Evolutionary conservation across 2,888 invertebrate genomes (phyloP).

Genomic region (Drosophila basisetae): DNA sequence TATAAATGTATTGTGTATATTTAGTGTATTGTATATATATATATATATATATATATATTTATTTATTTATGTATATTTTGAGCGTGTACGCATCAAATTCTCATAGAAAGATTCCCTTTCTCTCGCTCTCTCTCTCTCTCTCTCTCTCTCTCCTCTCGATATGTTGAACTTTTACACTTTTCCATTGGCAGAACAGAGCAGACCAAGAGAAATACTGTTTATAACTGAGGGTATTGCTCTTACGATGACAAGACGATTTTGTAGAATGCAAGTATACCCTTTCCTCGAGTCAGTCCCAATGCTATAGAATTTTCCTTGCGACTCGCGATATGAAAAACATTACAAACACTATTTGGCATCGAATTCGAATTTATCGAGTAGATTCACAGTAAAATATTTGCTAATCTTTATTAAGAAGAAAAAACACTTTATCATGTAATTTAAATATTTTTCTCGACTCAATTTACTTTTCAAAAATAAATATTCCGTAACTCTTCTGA

Average conservation of each 20-base stretch:
- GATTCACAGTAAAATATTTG: neutral
- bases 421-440: neutral
- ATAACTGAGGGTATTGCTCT: conserved; percentile 76
- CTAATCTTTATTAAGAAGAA: neutral
- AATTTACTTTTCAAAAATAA: neutral
- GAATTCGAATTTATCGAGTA: neutral
- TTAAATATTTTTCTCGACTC: neutral
- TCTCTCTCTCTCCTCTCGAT: conserved; percentile 9
- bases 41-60: neutral
- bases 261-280: conserved; percentile 57
- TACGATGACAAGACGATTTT: conserved; percentile 70
- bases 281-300: neutral
- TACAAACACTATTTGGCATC: neutral
- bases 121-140: conserved; percentile 6
- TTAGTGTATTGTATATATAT: neutral
- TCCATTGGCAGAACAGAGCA: conserved; percentile 44
- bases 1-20: neutral
- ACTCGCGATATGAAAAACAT: neutral
- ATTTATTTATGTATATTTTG: conserved; percentile 24
- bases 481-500: neutral
- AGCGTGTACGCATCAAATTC: conserved; percentile 39
- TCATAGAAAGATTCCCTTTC: conserved; percentile 20
- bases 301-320: neutral
- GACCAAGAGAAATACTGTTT: conserved; percentile 68
- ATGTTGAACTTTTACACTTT: conserved; percentile 75